Conservation (phyloP, 2,888 invertebrate genomes). For the Rhodophaea formosa region DNA sequence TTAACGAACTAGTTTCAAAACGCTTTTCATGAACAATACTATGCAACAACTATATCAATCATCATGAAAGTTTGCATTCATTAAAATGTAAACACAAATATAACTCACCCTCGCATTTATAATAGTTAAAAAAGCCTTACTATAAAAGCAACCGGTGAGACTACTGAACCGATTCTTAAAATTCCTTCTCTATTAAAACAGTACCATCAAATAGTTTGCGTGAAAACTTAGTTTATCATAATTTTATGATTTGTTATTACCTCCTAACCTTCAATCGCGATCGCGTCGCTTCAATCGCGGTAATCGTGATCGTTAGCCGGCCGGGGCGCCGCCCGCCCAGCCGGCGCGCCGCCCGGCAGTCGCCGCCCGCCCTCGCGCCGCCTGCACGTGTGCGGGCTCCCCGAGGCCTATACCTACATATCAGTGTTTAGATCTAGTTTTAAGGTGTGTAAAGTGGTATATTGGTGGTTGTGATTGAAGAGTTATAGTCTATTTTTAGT, state of each 20-base stretch:
- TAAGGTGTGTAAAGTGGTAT: slow-evolving; percentile 24
- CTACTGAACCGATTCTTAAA: no score
- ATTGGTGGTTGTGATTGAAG: slow-evolving; percentile 9
- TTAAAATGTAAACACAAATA: no score
- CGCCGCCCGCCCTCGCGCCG: slow-evolving; percentile 66
- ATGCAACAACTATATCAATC: no score
- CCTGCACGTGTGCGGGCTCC: slow-evolving; percentile 46
- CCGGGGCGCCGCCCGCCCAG: slow-evolving; percentile 38
- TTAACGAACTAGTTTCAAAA: no score
- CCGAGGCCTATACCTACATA: slow-evolving; percentile 68
- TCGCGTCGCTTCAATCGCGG: slow-evolving; percentile 36
- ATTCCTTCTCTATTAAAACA: no score
- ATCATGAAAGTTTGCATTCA: no score
- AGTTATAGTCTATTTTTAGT: not conserved
- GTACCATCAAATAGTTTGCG: no score
- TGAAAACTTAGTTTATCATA: not conserved
- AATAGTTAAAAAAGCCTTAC: no score
- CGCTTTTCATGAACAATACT: no score
- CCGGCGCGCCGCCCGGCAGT: slow-evolving; percentile 61
- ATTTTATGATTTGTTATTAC: slow-evolving; percentile 1
- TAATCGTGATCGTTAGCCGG: slow-evolving; percentile 71
- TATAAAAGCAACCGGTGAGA: no score
- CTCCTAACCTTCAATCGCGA: slow-evolving; percentile 44
- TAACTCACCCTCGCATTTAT: no score
- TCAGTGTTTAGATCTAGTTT: slow-evolving; percentile 43